Percentiles rank a stretch among this genome's conserved stretches.
These are phyloP conservation scores for Sebastolobus alascanus DNA, from an alignment of 2,797 vertebrate species.

Conservation along the genomic window DNA sequence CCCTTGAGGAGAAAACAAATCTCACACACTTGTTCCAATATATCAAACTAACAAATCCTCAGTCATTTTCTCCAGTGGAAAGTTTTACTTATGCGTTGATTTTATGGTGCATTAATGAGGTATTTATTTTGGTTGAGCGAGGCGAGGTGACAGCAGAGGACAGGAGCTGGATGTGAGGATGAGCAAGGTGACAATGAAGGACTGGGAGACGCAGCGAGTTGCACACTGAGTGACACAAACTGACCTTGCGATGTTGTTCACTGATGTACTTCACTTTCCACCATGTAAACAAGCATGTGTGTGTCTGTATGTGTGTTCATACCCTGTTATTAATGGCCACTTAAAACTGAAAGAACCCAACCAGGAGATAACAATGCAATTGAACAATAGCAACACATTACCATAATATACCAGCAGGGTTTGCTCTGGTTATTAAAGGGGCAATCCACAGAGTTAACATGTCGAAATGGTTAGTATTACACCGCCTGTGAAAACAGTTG, in stretches of 20 bases:
- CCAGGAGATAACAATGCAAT: not conserved
- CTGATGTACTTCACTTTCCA: not conserved
- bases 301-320: not conserved
- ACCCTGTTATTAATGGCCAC: not conserved
- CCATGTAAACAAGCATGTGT: not conserved
- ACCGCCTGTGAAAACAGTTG: not conserved
- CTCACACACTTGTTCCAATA: not conserved
- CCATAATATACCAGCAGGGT: not conserved
- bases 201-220: not conserved
- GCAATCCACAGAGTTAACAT: not conserved
- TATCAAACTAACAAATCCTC: conserved; percentile 34
- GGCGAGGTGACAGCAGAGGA: conserved; percentile 5
- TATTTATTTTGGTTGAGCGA: conserved; percentile 38
- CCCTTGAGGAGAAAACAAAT: not conserved
- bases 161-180: not conserved
- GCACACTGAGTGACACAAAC: not conserved
- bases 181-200: conserved; percentile 23
- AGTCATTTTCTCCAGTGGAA: conserved; percentile 17
- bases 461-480: not conserved
- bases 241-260: conserved; percentile 19
- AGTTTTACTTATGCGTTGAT: conserved; percentile 29
- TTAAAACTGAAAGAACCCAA: not conserved
- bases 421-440: not conserved
- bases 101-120: conserved; percentile 54
- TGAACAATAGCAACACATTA: not conserved